A percentile compares a stretch with the other conserved stretches of the same genome.
These are phyloP conservation scores for Chionis minor DNA, from an alignment of 2,113 vertebrate genomes.

Conservation along the genomic window DNA sequence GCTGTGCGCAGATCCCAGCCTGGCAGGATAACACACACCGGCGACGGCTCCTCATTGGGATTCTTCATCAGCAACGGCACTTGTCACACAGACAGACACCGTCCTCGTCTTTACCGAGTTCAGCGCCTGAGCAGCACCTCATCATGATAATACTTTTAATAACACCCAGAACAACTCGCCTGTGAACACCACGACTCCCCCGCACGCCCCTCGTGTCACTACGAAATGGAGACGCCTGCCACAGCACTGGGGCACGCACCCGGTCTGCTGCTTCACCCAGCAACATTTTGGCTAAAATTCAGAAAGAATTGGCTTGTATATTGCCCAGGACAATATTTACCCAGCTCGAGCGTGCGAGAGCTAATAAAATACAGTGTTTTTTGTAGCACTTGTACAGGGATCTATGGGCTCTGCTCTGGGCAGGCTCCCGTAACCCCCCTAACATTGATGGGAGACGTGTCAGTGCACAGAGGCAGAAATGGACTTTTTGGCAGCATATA, in stretches of 20 bases:
- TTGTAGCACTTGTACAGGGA: neutral
- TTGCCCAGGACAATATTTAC: neutral
- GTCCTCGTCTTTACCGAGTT: rapidly evolving
- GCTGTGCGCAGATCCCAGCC: neutral
- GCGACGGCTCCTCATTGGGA: neutral
- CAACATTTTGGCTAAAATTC: neutral
- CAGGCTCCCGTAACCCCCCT: neutral
- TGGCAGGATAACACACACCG: neutral
- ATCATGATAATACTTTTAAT: rapidly evolving
- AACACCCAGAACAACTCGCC: neutral
- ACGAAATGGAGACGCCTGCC: rapidly evolving
- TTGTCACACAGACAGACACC: neutral
- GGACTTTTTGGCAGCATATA: neutral
- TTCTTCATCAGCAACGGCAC: rapidly evolving
- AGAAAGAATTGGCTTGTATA: neutral
- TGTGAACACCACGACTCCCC: rapidly evolving
- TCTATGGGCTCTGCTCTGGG: neutral
- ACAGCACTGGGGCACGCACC: neutral
- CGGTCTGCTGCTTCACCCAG: neutral
- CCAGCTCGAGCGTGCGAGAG: rapidly evolving
- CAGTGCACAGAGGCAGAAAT: neutral
- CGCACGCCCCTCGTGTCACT: rapidly evolving
- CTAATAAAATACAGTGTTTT: neutral
- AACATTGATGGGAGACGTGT: neutral
- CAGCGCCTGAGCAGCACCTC: neutral